Percentiles rank a stretch among this genome's conserved stretches.
Evolutionary conservation across 2,797 vertebrate genomes (phyloP).

Genomic region (Coluber constrictor): DNA sequence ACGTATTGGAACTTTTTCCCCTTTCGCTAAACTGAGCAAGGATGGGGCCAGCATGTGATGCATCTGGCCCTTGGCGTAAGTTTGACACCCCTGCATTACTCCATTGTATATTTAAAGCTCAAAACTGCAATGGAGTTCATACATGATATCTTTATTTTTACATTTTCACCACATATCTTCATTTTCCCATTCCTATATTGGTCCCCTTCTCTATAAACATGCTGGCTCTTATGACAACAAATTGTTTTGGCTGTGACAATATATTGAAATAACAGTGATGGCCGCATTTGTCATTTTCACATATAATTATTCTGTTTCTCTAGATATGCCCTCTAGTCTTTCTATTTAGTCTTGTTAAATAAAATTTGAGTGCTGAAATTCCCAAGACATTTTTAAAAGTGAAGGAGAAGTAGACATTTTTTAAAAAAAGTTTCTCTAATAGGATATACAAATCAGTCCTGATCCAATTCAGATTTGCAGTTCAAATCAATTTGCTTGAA

Average conservation of each 20-base stretch:
- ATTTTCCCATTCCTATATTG: not conserved
- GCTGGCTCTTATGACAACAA: not conserved
- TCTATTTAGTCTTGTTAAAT: not conserved
- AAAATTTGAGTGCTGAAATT: constrained; percentile 11
- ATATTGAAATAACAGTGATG: not conserved
- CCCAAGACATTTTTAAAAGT: not conserved
- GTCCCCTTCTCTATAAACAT: not conserved
- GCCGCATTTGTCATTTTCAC: not conserved
- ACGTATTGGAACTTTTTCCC: too few relatives aligned
- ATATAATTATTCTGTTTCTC: not conserved
- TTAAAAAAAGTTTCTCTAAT: not conserved
- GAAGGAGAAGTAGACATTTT: not conserved
- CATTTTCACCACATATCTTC: not conserved
- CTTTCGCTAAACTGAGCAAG: too few relatives aligned
- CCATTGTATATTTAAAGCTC: not conserved
- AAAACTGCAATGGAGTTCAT: not conserved
- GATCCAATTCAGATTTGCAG: constrained; percentile 1
- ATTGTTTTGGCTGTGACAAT: not conserved
- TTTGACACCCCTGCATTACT: not conserved
- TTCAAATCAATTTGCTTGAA: not conserved
- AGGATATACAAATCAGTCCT: constrained; percentile 1
- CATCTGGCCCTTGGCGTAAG: too few relatives aligned
- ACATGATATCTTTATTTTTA: not conserved
- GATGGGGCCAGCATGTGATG: too few relatives aligned
- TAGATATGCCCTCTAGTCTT: not conserved